Conservation (phyloP, 2,113 vertebrate species). For the Odontophorus gujanensis region DNA sequence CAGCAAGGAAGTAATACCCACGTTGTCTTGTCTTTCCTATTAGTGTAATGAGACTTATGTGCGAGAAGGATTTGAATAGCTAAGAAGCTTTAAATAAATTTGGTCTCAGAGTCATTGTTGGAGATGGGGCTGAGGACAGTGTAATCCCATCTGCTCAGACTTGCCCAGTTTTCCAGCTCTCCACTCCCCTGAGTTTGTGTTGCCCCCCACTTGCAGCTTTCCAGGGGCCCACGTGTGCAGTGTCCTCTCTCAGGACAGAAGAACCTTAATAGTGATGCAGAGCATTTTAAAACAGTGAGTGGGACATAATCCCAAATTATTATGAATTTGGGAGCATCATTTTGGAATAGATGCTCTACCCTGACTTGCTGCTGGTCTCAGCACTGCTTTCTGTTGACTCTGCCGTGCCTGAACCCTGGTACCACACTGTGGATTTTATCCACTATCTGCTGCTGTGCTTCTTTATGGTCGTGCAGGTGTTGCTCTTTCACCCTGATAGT, state of each 20-base stretch:
- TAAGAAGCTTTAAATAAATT: slow-evolving; percentile 59
- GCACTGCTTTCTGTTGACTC: neutral
- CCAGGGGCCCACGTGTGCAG: neutral
- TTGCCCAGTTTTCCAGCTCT: neutral
- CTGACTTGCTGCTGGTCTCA: neutral
- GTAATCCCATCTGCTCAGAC: neutral
- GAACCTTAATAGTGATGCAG: neutral
- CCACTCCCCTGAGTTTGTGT: neutral
- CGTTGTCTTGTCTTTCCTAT: slow-evolving; percentile 29
- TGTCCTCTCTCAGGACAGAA: neutral
- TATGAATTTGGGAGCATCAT: neutral
- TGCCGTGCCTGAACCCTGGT: fast-evolving
- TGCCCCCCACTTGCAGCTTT: neutral
- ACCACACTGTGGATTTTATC: fast-evolving
- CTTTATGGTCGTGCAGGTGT: too few relatives aligned
- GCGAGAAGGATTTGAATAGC: slow-evolving; percentile 44
- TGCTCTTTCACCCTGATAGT: neutral
- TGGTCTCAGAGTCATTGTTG: neutral
- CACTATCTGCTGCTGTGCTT: neutral
- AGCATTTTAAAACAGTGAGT: neutral
- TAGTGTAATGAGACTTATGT: slow-evolving; percentile 45
- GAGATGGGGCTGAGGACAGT: neutral
- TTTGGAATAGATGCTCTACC: neutral
- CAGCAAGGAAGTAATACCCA: neutral
- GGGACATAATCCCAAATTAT: neutral